Evolutionary conservation across 1,140 invertebrate species (phyloP).

Genomic region (Drosophila melanica): DNA sequence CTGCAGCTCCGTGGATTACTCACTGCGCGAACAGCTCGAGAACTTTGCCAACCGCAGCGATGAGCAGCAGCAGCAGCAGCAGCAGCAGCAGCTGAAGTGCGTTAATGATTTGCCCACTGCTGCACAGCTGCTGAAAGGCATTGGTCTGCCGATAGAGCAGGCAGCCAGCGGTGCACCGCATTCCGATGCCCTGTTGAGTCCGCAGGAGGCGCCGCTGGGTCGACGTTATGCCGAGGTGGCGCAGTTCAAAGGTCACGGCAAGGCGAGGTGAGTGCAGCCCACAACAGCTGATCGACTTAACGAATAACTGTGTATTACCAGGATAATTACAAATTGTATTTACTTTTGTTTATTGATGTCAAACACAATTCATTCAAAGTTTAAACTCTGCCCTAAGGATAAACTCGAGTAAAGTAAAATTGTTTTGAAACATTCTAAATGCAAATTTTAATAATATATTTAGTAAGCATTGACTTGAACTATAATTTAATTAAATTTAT

Average conservation of each 20-base stretch:
- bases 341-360: too few species aligned
- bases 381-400: too few species aligned
- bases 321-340: too few species aligned
- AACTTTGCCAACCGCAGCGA: constrained; percentile 69
- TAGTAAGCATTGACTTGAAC: too few species aligned
- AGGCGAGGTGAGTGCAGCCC: constrained; percentile 65
- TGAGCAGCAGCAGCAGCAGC: constrained; percentile 39
- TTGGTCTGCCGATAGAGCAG: constrained; percentile 49
- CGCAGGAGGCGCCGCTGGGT: constrained; percentile 81
- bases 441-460: too few species aligned
- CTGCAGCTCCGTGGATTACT: constrained; percentile 74
- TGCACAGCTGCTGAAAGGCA: constrained; percentile 53
- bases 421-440: too few species aligned
- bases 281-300: neutral
- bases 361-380: too few species aligned
- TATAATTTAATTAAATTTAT: too few species aligned
- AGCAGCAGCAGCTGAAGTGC: constrained; percentile 40
- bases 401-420: too few species aligned
- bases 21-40: constrained; percentile 74
- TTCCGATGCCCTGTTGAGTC: constrained; percentile 76
- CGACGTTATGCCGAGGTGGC: constrained; percentile 82
- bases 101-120: constrained; percentile 31
- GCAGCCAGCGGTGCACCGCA: constrained; percentile 1
- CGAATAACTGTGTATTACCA: too few species aligned
- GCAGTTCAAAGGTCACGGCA: constrained; percentile 74